Evolutionary conservation across 2,113 vertebrate genomes (phyloP), one percentile per base, ranked within the genome.

Genomic region (Otolemur garnettii): DNA sequence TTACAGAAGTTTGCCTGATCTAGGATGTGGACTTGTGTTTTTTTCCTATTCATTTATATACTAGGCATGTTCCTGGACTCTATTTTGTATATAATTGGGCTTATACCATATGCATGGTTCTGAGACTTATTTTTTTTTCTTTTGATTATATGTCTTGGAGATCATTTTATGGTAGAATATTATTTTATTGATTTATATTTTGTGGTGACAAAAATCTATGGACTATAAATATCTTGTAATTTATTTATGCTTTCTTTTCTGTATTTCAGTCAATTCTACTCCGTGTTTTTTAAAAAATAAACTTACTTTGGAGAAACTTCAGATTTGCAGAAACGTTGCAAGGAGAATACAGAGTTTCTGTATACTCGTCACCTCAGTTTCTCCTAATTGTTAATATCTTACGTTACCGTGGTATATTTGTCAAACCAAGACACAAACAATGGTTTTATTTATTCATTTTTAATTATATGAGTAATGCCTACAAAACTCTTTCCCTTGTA

Each of bases 151-250:
- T 87, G 50, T 93, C 57, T 94, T 94, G 18, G 26, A 59, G 79
- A 83, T 83, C 30, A 57, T 87, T 75, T 18, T 3, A 38, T 83
- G 35, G 71, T 21, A 84, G 74, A 88, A 55, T 92, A 84, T 77
- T 74, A 87, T 82, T 79, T 93, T 71, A 71, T 60, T 88, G 72
- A 78, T 72, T 90, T 90, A 82, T 86, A 80, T 91, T 96, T 94
- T 92, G 28, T 90, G 86, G 17, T 26, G n/a, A 30, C 2, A 89
- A 19, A 22, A 91, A 89, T 80, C 26, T 93, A 21, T 93, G 62
- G 26, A 72, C 55, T 72, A 62, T 64, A 91, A 82, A 74, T 69
- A 57, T n/a, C 50, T 62, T 78, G 2, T 72, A 91, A 85, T 92
- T 42, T 86, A 66, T 80, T 68, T 71, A 60, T 75, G 12, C 53